These are phyloP conservation scores for Agrotis exclamationis DNA, from an alignment of 2,888 invertebrate species.

Conservation along the genomic window DNA sequence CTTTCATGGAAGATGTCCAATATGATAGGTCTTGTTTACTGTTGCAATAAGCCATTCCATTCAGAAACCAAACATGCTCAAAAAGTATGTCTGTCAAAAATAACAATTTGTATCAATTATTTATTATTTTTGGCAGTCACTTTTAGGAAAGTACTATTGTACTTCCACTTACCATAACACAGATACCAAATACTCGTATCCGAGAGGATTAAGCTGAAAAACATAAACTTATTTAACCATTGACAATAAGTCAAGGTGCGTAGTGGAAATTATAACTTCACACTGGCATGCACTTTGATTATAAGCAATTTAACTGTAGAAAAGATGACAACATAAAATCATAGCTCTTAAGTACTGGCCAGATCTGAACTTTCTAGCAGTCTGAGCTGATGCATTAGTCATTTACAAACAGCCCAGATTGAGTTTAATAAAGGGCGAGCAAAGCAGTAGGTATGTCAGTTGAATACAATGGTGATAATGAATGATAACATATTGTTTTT, in stretches of 20 bases:
- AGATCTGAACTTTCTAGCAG: not conserved
- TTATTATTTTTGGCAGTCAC: conserved; percentile 75
- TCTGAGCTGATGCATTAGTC: conserved; percentile 2
- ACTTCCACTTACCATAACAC: conserved; percentile 90
- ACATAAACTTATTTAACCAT: conserved; percentile 87
- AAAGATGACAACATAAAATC: conserved; percentile 29
- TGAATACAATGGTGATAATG: conserved; percentile 5
- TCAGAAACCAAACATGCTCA: conserved; percentile 68
- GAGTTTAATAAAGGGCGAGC: conserved; percentile 13
- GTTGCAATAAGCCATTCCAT: conserved; percentile 69
- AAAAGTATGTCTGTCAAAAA: conserved; percentile 70
- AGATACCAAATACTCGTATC: conserved; percentile 88
- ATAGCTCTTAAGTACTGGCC: conserved; percentile 29
- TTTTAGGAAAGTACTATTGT: conserved; percentile 85
- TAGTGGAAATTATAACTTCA: conserved; percentile 63
- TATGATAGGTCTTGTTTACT: conserved; percentile 27
- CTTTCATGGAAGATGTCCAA: conserved; percentile 44
- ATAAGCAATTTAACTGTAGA: conserved; percentile 46
- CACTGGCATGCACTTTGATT: conserved; percentile 70
- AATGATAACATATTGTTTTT: conserved; percentile 31
- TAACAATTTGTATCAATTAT: conserved; percentile 38
- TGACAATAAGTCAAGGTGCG: conserved; percentile 70
- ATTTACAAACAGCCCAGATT: conserved; percentile 23
- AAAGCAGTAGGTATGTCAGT: conserved; percentile 29
- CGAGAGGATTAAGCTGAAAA: conserved; percentile 89